Evolutionary conservation across 1,140 invertebrate species (phyloP).

Genomic region (Nomia melanderi): DNA sequence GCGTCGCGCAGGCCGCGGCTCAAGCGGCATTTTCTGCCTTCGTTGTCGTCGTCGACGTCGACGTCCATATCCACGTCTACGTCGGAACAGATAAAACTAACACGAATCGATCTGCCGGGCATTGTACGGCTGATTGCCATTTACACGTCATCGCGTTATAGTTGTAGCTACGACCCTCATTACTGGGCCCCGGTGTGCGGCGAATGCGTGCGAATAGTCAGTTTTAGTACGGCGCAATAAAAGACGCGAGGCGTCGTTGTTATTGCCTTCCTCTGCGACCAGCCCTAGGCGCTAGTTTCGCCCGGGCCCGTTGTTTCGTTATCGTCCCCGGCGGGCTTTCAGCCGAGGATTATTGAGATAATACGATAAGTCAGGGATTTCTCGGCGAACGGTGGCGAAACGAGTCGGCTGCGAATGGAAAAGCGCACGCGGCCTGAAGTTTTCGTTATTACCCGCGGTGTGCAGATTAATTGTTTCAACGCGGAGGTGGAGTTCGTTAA

Average conservation of each 20-base stretch:
- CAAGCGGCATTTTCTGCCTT: no score
- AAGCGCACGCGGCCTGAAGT: background rate
- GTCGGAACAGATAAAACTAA: constrained; percentile 45
- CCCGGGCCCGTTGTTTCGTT: constrained; percentile 36
- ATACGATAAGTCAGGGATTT: constrained; percentile 43
- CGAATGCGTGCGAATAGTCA: constrained; percentile 48
- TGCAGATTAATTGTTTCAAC: no score
- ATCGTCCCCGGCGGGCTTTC: constrained; percentile 26
- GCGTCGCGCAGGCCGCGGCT: background rate
- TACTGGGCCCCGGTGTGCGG: constrained; percentile 34
- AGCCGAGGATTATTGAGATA: constrained; percentile 41
- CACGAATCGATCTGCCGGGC: constrained; percentile 16
- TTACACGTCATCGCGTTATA: constrained; percentile 61
- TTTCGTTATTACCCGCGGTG: background rate
- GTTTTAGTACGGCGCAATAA: constrained; percentile 56
- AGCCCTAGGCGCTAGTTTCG: constrained; percentile 9
- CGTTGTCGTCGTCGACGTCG: no score
- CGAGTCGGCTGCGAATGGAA: background rate
- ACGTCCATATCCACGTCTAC: no score
- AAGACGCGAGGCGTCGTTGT: constrained; percentile 43
- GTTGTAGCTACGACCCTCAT: constrained; percentile 44
- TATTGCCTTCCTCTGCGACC: constrained; percentile 23
- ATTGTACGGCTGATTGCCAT: constrained; percentile 50
- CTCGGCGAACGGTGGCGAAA: background rate
- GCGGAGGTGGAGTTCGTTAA: no score